A percentile compares a stretch with the other conserved stretches of the same genome.
phyloP scores from a whole-genome alignment of 1,140 invertebrate species.

The Ditylenchus dipsaci region DNA sequence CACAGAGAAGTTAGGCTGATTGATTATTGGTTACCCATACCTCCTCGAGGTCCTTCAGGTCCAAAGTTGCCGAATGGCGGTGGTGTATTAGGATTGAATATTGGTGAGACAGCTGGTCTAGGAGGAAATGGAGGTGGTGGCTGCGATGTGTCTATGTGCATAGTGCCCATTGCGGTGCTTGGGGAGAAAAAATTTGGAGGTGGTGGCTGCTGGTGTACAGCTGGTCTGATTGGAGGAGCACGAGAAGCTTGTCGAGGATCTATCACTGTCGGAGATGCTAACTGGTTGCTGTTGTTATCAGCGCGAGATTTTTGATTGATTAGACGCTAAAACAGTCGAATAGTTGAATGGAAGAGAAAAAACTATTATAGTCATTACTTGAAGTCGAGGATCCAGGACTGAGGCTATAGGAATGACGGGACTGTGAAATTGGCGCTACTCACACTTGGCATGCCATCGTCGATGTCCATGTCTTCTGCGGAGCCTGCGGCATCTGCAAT shows the following conservation, averaged over 20 bases:
- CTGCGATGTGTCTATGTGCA: conserved; percentile 2
- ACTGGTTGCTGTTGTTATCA: neutral
- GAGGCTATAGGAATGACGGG: conserved; percentile 24
- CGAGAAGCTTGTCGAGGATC: conserved; percentile 16
- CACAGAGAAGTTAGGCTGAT: conserved; percentile 2
- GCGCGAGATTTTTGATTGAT: neutral
- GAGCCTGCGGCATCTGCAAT: neutral
- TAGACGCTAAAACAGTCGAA: neutral
- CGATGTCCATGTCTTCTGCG: conserved; percentile 49
- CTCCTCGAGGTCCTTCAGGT: conserved; percentile 1
- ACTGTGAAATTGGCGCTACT: conserved; percentile 32
- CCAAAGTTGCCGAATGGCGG: conserved; percentile 12
- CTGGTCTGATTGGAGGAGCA: neutral
- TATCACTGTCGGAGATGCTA: neutral
- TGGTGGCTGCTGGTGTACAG: neutral
- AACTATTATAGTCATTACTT: conserved; percentile 6
- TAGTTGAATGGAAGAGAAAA: neutral
- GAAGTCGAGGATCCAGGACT: conserved; percentile 29
- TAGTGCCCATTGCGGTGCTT: neutral
- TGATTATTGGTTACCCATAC: conserved; percentile 9
- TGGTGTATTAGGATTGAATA: conserved; percentile 24
- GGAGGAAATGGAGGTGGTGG: conserved; percentile 16
- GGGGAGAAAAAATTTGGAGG: conserved; percentile 1
- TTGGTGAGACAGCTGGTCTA: conserved; percentile 6
- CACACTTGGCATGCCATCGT: conserved; percentile 43